Percentiles rank a stretch among this genome's conserved stretches.
phyloP scores from a whole-genome alignment of 2,888 invertebrate genomes.

The Heliothis peltigera region DNA sequence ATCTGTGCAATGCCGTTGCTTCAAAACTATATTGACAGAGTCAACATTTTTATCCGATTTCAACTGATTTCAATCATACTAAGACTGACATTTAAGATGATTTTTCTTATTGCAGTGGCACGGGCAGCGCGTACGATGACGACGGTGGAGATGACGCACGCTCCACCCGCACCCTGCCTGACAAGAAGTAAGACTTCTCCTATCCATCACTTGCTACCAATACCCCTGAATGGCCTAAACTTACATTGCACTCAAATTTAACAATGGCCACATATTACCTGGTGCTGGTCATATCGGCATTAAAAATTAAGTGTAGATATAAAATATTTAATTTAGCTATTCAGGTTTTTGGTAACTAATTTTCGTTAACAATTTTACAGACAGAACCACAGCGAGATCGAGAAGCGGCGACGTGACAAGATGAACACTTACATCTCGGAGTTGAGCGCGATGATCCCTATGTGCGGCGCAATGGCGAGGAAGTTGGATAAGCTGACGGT shows the following conservation, averaged over 20 bases:
- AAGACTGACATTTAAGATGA: neutral
- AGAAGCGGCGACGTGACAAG: constrained; percentile 97
- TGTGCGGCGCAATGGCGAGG: constrained; percentile 97
- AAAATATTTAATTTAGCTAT: no score
- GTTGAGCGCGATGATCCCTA: constrained; percentile 96
- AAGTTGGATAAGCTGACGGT: constrained; percentile 98
- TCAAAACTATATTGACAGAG: no score
- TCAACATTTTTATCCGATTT: no score
- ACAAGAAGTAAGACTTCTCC: constrained; percentile 77
- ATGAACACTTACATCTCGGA: constrained; percentile 99
- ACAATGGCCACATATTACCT: no score
- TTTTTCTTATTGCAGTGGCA: constrained; percentile 76
- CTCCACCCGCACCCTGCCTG: constrained; percentile 90
- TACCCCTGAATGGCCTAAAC: no score
- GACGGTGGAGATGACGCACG: constrained; percentile 92
- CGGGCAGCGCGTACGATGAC: constrained; percentile 91
- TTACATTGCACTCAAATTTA: no score
- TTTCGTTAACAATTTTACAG: constrained; percentile 80
- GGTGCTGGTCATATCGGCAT: no score
- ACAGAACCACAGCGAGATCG: constrained; percentile 99
- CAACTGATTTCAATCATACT: neutral
- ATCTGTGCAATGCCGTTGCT: no score
- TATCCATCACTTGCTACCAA: no score
- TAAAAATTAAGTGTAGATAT: no score
- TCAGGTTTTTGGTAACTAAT: neutral